A percentile compares a stretch with the other conserved stretches of the same genome.
phyloP scores from a whole-genome alignment of 2,113 vertebrate species.

The Pterocles gutturalis region DNA sequence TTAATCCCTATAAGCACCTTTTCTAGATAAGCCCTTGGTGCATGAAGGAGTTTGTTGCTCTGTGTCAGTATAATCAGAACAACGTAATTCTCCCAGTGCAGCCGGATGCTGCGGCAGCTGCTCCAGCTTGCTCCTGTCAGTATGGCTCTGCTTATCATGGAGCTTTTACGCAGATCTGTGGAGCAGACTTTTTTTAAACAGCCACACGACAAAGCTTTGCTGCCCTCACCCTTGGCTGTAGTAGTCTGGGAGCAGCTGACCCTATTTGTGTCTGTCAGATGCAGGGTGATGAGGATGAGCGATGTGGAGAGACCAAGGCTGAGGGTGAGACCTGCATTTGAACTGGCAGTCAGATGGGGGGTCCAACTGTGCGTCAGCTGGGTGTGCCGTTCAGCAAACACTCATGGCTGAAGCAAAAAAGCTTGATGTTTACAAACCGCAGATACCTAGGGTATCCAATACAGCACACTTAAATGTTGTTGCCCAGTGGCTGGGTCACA shows the following conservation, averaged over 20 bases:
- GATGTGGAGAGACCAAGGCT: fast-evolving
- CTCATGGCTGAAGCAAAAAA: not conserved
- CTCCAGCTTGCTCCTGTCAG: fast-evolving
- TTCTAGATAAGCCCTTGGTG: not conserved
- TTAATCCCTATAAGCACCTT: slow-evolving; percentile 45
- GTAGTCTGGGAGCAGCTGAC: not conserved
- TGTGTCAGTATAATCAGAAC: not conserved
- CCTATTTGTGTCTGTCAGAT: not conserved
- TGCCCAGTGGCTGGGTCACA: not conserved
- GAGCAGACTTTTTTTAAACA: not conserved
- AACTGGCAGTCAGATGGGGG: not conserved
- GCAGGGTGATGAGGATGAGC: fast-evolving
- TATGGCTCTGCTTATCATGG: not conserved
- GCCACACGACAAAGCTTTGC: not conserved
- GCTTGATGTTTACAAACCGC: not conserved
- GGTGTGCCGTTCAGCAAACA: not conserved
- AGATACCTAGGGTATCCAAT: not conserved
- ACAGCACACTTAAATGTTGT: not conserved
- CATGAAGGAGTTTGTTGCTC: not conserved
- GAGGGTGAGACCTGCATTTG: not conserved
- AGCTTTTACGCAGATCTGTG: not conserved
- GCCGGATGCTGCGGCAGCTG: fast-evolving
- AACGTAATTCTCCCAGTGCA: not conserved
- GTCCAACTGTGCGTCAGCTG: not conserved
- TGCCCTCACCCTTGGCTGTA: not conserved